Base-by-base conservation (phyloP, 1,140 invertebrate genomes). In the Panagrolaimus sp. region DNA sequence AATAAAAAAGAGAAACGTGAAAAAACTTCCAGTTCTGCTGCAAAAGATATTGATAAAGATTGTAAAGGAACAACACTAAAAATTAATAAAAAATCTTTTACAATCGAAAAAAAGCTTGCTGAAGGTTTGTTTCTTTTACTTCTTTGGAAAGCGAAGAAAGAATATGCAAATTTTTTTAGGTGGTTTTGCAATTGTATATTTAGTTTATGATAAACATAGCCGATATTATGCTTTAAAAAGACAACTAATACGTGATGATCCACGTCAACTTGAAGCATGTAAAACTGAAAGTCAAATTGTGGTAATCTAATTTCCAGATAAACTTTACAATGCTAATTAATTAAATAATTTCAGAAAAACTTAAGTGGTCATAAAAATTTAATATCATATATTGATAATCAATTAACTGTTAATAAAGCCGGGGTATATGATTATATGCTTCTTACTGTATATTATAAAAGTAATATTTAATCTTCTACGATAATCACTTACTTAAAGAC, bases 301-400 rank as follows among this genome's bases (percentile, higher is more conserved):
- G 32, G 80, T 82, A 62, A 43, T 77, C 72, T 48, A 21, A 12
- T 73, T 45, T 17, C 12, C 2, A 71, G 0, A 38, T n/a, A 43
- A 21, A 15, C 17, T 3, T 58, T 28, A 10, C 9, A 68, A 28
- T 15, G 45, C 26, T 24, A 38, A 38, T 68, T 76, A 17, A 52
- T 17, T 45, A 9, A 14, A 15, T 24, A 68, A 2, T 69, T 82
- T 74, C 64, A 81, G 79, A 92, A 90, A 85, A 92, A 90, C 85
- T 86, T 94, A 74, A 91, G 88, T 85, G 91, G 91, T 69, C 93
- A 95, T 83, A 93, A 93, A 84, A 94, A 96, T 84, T 92, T 95
- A 71, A 92, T 95, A 77, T 90, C 90, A 67, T 94, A 91, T 87
- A 87, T 94, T 71, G 92, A 94, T 83, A 93, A 91, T 65, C 90